A percentile compares a stretch with the other conserved stretches of the same genome.
phyloP scores from a whole-genome alignment of 2,888 invertebrate species.

The Mesodorylaimus sp. region DNA sequence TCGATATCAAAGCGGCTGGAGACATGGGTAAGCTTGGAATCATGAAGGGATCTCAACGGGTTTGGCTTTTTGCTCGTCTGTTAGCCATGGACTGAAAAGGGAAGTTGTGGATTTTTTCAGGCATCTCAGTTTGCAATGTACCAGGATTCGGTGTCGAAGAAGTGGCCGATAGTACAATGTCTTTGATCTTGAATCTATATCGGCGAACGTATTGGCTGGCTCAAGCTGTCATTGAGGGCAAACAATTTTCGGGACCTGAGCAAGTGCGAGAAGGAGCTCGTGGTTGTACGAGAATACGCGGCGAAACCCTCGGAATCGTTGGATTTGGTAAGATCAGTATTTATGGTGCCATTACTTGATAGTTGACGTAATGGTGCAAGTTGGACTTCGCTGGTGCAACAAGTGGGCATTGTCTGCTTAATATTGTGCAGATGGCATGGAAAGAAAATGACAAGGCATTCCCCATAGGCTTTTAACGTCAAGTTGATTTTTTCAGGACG shows the following conservation, averaged over 20 bases:
- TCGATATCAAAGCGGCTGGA: conserved; percentile 67
- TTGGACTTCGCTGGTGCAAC: too few species aligned
- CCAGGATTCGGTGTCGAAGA: conserved; percentile 98
- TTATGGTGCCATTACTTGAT: too few species aligned
- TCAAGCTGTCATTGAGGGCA: conserved; percentile 89
- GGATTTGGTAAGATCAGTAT: conserved; percentile 49
- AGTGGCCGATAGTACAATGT: conserved; percentile 92
- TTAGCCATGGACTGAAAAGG: too few species aligned
- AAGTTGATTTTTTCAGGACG: too few species aligned
- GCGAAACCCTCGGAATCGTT: conserved; percentile 94
- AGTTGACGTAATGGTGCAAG: too few species aligned
- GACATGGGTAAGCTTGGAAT: conserved; percentile 36
- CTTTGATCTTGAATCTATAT: conserved; percentile 94
- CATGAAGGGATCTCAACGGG: too few species aligned
- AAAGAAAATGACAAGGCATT: too few species aligned
- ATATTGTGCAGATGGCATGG: too few species aligned
- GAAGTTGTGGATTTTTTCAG: too few species aligned
- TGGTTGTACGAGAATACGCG: conserved; percentile 90
- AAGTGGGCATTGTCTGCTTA: too few species aligned
- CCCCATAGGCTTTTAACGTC: too few species aligned
- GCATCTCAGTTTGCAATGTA: conserved; percentile 98
- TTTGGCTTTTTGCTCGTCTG: too few species aligned
- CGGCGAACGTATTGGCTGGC: conserved; percentile 98
- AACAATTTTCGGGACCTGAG: conserved; percentile 92
- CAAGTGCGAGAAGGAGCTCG: conserved; percentile 74